phyloP scores from a whole-genome alignment of 2,888 invertebrate genomes.

The Eledone cirrhosa region DNA sequence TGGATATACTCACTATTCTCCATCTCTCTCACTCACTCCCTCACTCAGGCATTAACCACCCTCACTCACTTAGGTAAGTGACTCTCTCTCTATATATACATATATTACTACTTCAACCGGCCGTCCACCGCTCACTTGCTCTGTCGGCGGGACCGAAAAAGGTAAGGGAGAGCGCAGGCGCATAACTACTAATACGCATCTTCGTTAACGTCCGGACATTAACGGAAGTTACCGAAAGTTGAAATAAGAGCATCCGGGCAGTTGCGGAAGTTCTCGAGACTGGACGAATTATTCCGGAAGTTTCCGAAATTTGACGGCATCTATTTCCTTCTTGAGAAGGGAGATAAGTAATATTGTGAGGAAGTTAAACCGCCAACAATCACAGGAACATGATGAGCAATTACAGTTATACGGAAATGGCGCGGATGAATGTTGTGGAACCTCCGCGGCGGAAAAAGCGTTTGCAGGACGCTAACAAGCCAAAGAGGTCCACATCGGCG shows the following conservation, averaged over 20 bases:
- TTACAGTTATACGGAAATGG: conserved; percentile 14
- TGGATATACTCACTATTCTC: conserved; percentile 3
- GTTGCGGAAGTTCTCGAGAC: conserved; percentile 5
- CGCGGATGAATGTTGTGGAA: conserved; percentile 21
- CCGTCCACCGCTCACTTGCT: conserved; percentile 22
- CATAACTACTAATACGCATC: background rate
- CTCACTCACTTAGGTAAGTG: conserved; percentile 17
- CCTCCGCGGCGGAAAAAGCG: conserved; percentile 35
- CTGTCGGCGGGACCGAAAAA: conserved; percentile 24
- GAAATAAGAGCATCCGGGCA: conserved; percentile 3
- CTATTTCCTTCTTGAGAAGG: background rate
- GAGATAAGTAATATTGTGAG: conserved; percentile 15
- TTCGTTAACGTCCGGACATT: conserved; percentile 14
- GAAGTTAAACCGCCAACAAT: conserved; percentile 15
- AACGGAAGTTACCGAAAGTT: conserved; percentile 21
- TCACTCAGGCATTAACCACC: conserved; percentile 16
- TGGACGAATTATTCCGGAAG: conserved; percentile 11
- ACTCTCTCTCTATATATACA: conserved; percentile 3
- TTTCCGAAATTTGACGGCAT: conserved; percentile 20
- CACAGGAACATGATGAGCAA: conserved; percentile 12
- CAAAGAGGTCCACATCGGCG: conserved; percentile 65
- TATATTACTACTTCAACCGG: background rate
- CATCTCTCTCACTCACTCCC: conserved; percentile 18
- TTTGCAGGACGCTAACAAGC: conserved; percentile 57
- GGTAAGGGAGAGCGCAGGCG: conserved; percentile 23